These are phyloP conservation scores for Caenorhabditis macrosperma DNA, from an alignment of 2,888 invertebrate genomes.

Conservation along the genomic window DNA sequence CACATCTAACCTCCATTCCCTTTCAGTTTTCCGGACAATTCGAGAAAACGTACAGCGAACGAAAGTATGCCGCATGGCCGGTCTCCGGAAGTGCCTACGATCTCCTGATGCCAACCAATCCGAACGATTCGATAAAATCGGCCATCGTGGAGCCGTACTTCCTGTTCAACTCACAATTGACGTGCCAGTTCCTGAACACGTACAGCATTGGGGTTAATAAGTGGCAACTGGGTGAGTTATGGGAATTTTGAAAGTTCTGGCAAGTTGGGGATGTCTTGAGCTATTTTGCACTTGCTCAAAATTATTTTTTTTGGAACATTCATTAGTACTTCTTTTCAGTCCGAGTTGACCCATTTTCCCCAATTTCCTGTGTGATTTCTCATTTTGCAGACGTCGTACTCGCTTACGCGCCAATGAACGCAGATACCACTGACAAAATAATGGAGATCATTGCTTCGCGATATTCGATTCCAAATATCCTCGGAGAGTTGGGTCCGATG, in stretches of 20 bases:
- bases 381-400: slow-evolving; percentile 64
- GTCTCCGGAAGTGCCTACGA: slow-evolving; percentile 70
- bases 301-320: no score
- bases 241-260: background rate
- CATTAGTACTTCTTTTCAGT: no score
- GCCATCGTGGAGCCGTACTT: slow-evolving; percentile 64
- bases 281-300: background rate
- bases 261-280: no score
- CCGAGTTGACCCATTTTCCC: no score
- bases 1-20: no score
- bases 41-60: slow-evolving; percentile 62
- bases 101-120: slow-evolving; percentile 64
- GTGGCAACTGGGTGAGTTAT: slow-evolving; percentile 29
- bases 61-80: slow-evolving; percentile 64
- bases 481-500: background rate
- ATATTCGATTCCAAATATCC: slow-evolving; percentile 24
- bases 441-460: slow-evolving; percentile 56
- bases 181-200: slow-evolving; percentile 65
- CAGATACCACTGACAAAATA: slow-evolving; percentile 54
- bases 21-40: slow-evolving; percentile 72
- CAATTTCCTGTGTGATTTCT: no score
- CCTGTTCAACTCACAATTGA: slow-evolving; percentile 45
- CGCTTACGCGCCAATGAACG: slow-evolving; percentile 71
- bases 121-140: slow-evolving; percentile 31
- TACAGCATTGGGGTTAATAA: slow-evolving; percentile 7